Evolutionary conservation across 2,797 vertebrate species (phyloP).

Genomic region (Semaprochilodus insignis): DNA sequence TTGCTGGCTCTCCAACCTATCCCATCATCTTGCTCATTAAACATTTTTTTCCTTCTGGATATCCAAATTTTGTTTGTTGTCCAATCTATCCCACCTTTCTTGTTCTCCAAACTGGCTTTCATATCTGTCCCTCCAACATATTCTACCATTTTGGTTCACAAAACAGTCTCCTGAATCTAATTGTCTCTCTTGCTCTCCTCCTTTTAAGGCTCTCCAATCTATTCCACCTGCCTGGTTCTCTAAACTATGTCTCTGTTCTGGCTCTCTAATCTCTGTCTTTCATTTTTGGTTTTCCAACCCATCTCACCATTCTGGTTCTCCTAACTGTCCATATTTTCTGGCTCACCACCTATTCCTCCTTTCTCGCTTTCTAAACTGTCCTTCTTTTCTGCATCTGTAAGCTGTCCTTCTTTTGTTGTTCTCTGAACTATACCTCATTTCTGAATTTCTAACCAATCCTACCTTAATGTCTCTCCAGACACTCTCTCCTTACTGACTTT

Average conservation of each 20-base stretch:
- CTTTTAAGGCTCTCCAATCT: slow-evolving; percentile 29
- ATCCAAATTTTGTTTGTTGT: background rate
- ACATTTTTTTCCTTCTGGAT: background rate
- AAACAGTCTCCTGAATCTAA: no score
- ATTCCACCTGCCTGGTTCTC: background rate
- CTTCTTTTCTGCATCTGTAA: background rate
- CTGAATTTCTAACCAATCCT: background rate
- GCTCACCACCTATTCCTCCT: background rate
- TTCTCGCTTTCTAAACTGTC: background rate
- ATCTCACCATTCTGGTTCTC: no score
- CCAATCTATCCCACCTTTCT: background rate
- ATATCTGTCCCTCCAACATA: background rate
- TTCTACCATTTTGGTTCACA: background rate
- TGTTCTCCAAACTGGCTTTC: background rate
- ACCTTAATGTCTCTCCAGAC: background rate
- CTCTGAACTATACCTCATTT: background rate
- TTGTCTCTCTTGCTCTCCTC: background rate
- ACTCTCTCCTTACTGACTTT: background rate
- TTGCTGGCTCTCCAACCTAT: background rate
- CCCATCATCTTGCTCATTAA: no score
- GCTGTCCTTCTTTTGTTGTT: background rate
- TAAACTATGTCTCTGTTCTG: background rate
- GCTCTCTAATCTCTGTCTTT: background rate
- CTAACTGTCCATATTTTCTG: background rate
- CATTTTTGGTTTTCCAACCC: no score